Conservation (phyloP, 2,888 invertebrate species). For the Glaucopsyche alexis region DNA sequence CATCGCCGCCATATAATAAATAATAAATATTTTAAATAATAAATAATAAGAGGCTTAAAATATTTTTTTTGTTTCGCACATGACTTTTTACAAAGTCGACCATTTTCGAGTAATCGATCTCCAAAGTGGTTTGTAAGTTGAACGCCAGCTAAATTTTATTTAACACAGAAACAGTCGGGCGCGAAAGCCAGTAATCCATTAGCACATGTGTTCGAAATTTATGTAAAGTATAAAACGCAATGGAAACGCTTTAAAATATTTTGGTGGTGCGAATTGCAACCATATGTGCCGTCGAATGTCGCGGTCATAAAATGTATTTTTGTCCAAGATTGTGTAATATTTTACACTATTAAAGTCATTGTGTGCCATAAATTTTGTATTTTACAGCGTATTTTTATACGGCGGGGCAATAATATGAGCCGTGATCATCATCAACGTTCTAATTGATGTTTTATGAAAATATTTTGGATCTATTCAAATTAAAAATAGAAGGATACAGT, state of each 20-base stretch:
- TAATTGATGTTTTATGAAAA: not conserved
- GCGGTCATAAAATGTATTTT: slow-evolving; percentile 20
- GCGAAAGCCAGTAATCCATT: slow-evolving; percentile 5
- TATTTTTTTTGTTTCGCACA: too few relatives aligned
- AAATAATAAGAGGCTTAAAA: too few relatives aligned
- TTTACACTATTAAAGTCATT: slow-evolving; percentile 18
- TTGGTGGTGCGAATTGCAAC: slow-evolving; percentile 22
- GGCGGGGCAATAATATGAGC: not conserved
- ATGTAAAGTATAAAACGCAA: slow-evolving; percentile 25
- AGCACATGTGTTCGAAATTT: slow-evolving; percentile 27
- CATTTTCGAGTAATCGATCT: too few relatives aligned
- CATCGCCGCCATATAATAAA: too few relatives aligned
- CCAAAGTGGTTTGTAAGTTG: too few relatives aligned
- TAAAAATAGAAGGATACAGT: not conserved
- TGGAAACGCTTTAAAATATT: slow-evolving; percentile 18
- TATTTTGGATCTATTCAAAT: not conserved
- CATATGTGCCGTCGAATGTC: slow-evolving; percentile 11
- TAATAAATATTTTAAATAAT: too few relatives aligned
- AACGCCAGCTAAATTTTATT: too few relatives aligned
- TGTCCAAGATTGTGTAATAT: slow-evolving; percentile 20
- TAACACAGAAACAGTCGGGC: not conserved
- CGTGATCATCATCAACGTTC: not conserved
- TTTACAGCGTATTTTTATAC: slow-evolving; percentile 18
- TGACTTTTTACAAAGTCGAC: too few relatives aligned
- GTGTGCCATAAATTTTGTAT: slow-evolving; percentile 8